Percentiles rank a stretch among this genome's conserved stretches.
Evolutionary conservation across 1,140 invertebrate species (phyloP).

Genomic region (Aphelenchoides avenae): DNA sequence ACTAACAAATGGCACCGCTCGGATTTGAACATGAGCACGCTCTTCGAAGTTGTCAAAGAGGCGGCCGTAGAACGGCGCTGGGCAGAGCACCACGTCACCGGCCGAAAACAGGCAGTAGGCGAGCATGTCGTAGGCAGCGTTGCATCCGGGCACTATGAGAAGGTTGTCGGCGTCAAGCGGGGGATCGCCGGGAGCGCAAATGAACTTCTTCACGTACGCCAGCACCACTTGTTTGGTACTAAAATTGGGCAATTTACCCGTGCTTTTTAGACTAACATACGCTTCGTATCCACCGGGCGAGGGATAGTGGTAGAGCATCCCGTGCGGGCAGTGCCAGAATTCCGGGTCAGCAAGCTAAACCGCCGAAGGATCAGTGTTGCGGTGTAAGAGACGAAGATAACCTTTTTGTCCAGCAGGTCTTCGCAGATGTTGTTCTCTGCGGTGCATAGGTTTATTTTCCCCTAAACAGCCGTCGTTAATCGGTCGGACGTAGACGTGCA

Average conservation of each 20-base stretch:
- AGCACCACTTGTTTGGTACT: constrained; percentile 21
- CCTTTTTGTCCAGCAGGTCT: constrained; percentile 29
- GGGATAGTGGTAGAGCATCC: constrained; percentile 24
- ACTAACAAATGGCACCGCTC: constrained; percentile 25
- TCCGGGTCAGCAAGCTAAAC: constrained; percentile 21
- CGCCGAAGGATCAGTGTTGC: constrained; percentile 5
- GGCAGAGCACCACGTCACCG: constrained; percentile 30
- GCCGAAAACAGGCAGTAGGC: constrained; percentile 27
- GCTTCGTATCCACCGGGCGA: constrained; percentile 24
- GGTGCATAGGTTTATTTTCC: constrained; percentile 39
- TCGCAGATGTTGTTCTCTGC: constrained; percentile 37
- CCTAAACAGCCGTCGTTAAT: no score
- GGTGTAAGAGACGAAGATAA: neutral
- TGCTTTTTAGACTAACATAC: constrained; percentile 11
- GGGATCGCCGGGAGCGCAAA: constrained; percentile 15
- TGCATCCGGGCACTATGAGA: constrained; percentile 21
- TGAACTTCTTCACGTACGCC: constrained; percentile 21
- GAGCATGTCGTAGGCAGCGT: constrained; percentile 38
- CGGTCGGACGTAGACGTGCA: no score
- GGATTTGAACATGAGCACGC: constrained; percentile 30
- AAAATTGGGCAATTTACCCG: constrained; percentile 2
- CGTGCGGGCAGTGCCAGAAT: constrained; percentile 11
- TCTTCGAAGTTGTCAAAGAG: constrained; percentile 32
- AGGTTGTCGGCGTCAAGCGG: constrained; percentile 16
- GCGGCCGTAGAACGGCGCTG: constrained; percentile 25